phyloP scores from a whole-genome alignment of 2,113 vertebrate genomes.

The Lipotes vexillifer region DNA sequence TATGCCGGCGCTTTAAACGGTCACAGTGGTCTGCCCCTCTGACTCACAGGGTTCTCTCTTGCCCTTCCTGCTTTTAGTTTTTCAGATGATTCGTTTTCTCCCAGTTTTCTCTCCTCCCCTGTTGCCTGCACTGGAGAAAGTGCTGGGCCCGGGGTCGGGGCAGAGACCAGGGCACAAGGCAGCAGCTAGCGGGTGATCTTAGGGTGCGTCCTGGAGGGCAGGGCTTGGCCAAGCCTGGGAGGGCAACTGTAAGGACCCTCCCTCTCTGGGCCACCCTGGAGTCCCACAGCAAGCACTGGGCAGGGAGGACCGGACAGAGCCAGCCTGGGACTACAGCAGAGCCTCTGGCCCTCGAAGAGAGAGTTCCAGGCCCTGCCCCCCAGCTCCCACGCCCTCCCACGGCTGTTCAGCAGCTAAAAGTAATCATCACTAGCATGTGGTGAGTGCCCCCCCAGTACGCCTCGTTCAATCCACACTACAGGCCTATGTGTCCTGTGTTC shows the following conservation, averaged over 20 bases:
- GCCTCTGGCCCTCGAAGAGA: neutral
- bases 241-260: neutral
- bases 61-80: constrained; percentile 60
- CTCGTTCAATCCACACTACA: neutral
- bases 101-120: constrained; percentile 28
- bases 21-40: neutral
- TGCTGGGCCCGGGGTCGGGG: neutral
- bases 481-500: neutral
- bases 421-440: accelerated
- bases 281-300: neutral
- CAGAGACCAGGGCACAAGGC: neutral
- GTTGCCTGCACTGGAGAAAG: constrained; percentile 35
- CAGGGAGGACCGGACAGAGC: neutral
- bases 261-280: neutral
- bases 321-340: neutral
- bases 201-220: constrained; percentile 33
- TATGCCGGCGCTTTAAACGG: neutral
- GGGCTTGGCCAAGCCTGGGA: neutral
- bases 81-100: constrained; percentile 64
- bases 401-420: neutral
- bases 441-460: neutral
- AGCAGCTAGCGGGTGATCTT: neutral
- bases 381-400: accelerated
- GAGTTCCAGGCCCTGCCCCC: neutral
- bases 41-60: constrained; percentile 41